Conservation (phyloP, 2,113 vertebrate species). For the Nymphicus hollandicus region DNA sequence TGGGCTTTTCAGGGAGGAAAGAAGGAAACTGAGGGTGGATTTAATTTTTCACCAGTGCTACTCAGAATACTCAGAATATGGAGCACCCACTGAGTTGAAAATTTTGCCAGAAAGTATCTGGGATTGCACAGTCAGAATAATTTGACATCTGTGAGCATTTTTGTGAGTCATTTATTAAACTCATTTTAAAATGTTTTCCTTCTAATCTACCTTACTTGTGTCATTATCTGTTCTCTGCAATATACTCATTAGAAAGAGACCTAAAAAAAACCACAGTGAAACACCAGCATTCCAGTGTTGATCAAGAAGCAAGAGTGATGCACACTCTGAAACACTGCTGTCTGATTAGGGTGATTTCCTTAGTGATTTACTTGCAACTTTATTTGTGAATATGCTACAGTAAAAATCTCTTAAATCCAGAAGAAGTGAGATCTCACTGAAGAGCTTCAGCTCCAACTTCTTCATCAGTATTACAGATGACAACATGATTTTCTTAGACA, state of each 20-base stretch:
- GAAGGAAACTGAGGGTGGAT: background rate
- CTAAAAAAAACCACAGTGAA: background rate
- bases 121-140: background rate
- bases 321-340: background rate
- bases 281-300: background rate
- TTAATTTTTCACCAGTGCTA: background rate
- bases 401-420: background rate
- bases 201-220: conserved; percentile 15
- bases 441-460: background rate
- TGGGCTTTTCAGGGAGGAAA: accelerated
- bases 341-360: background rate
- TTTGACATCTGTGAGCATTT: conserved; percentile 4
- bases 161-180: conserved; percentile 39
- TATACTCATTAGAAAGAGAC: background rate
- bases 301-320: background rate
- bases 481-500: background rate
- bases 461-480: background rate
- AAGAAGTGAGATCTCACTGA: background rate
- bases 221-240: background rate
- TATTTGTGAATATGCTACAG: background rate
- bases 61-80: background rate
- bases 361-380: background rate
- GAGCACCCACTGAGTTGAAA: background rate
- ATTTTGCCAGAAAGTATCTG: conserved; percentile 5
- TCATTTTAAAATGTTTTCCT: conserved; percentile 22